Conservation (phyloP, 2,797 vertebrate species). For the Enteromius mattozi region DNA sequence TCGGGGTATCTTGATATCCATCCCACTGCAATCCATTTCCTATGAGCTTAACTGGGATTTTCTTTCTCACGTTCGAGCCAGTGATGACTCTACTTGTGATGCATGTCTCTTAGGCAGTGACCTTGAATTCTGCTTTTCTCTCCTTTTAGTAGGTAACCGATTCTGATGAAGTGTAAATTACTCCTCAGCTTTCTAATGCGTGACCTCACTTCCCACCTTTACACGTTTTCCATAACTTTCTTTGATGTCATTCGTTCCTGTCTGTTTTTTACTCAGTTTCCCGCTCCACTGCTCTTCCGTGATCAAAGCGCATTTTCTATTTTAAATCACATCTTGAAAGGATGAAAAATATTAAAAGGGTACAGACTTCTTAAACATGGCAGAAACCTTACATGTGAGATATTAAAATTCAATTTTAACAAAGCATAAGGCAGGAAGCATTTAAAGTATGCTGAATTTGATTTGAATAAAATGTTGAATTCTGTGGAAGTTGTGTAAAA, state of each 20-base stretch:
- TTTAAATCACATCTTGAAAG: conserved; percentile 37
- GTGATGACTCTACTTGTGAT: conserved; percentile 41
- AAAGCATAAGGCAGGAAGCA: neutral
- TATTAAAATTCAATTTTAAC: neutral
- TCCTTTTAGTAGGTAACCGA: conserved; percentile 2
- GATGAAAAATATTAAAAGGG: conserved; percentile 9
- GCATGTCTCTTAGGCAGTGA: conserved; percentile 36
- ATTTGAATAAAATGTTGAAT: neutral
- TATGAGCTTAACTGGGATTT: conserved; percentile 62
- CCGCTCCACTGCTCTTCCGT: conserved; percentile 11
- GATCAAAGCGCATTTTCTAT: conserved; percentile 42
- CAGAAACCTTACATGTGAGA: neutral
- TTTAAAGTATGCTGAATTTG: neutral
- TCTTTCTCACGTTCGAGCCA: conserved; percentile 57
- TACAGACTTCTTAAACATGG: neutral
- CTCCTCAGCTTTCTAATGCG: conserved; percentile 4
- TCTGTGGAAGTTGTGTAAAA: neutral
- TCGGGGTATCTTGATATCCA: conserved; percentile 30
- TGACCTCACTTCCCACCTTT: neutral
- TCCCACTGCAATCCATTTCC: conserved; percentile 49
- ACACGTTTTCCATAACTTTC: conserved; percentile 17
- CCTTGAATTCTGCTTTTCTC: conserved; percentile 38
- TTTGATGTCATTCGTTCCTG: conserved; percentile 29
- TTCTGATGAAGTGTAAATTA: conserved; percentile 26
- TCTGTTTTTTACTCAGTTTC: conserved; percentile 12